Percentiles rank a stretch among this genome's conserved stretches.
Conservation (phyloP, 1,140 invertebrate species). For the Drosophila nannoptera region DNA sequence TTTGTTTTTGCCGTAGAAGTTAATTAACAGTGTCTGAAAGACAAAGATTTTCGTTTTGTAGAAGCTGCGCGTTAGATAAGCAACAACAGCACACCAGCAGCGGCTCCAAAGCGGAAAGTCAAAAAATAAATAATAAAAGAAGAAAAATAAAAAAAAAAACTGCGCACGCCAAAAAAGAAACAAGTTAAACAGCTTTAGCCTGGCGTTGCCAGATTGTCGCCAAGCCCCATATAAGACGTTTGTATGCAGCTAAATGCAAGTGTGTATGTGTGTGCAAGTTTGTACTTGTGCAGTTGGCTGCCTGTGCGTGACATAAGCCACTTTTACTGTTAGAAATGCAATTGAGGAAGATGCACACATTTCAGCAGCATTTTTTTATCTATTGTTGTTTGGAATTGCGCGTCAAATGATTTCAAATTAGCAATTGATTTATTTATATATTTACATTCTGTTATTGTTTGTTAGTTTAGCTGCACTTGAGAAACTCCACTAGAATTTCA, state of each 20-base stretch:
- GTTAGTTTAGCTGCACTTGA: constrained; percentile 8
- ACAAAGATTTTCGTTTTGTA: constrained; percentile 16
- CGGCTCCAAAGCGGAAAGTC: constrained; percentile 42
- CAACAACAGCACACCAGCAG: constrained; percentile 36
- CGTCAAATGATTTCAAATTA: constrained; percentile 53
- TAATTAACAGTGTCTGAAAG: constrained; percentile 44
- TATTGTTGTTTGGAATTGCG: constrained; percentile 1
- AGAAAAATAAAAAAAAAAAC: constrained; percentile 35
- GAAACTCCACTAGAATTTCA: constrained; percentile 46
- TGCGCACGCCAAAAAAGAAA: constrained; percentile 76
- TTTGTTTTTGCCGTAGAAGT: constrained; percentile 29
- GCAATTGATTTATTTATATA: constrained; percentile 29
- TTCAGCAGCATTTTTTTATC: constrained; percentile 24
- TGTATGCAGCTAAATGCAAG: constrained; percentile 18
- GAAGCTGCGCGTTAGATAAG: constrained; percentile 30
- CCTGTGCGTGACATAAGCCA: constrained; percentile 71
- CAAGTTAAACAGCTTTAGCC: constrained; percentile 73
- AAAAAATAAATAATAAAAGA: constrained; percentile 29
- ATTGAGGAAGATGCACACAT: constrained; percentile 45
- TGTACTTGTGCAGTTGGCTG: too few relatives aligned
- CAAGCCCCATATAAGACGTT: constrained; percentile 44
- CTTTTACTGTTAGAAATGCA: constrained; percentile 77
- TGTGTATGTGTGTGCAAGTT: constrained; percentile 22
- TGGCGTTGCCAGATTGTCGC: constrained; percentile 65
- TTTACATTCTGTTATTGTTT: constrained; percentile 45